Evolutionary conservation across 2,113 vertebrate genomes (phyloP).

Genomic region (Rostratula benghalensis): DNA sequence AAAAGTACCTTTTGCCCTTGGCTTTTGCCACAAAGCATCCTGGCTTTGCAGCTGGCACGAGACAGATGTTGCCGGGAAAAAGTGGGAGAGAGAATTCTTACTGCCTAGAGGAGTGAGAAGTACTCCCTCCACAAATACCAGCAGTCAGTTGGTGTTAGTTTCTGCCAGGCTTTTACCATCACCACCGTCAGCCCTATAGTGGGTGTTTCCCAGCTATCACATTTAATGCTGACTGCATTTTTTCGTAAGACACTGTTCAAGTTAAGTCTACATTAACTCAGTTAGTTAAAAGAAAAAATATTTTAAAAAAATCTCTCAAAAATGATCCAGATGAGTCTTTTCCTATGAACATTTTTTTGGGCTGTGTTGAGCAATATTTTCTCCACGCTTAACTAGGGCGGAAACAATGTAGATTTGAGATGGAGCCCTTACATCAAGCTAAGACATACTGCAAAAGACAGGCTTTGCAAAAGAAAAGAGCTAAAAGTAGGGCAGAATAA

Average conservation of each 20-base stretch:
- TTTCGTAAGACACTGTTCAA: background rate
- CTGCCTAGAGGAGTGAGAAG: background rate
- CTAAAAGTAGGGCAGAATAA: background rate
- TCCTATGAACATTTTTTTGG: background rate
- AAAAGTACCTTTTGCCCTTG: background rate
- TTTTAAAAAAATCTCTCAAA: background rate
- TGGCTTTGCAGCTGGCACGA: background rate
- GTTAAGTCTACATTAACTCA: background rate
- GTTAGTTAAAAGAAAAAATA: background rate
- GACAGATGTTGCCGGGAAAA: fast-evolving
- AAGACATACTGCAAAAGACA: background rate
- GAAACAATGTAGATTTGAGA: background rate
- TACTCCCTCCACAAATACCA: background rate
- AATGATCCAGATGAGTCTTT: background rate
- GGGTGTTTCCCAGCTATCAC: background rate
- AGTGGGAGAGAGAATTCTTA: fast-evolving
- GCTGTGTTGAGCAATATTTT: background rate
- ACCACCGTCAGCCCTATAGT: background rate
- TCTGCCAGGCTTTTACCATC: background rate
- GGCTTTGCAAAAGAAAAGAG: background rate
- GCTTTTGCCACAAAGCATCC: background rate
- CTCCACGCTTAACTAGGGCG: background rate
- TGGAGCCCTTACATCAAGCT: background rate
- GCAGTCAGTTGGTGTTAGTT: fast-evolving
- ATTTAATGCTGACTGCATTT: background rate